Base-by-base conservation (phyloP, 2,797 vertebrate genomes). In the Bovichtus diacanthus region DNA sequence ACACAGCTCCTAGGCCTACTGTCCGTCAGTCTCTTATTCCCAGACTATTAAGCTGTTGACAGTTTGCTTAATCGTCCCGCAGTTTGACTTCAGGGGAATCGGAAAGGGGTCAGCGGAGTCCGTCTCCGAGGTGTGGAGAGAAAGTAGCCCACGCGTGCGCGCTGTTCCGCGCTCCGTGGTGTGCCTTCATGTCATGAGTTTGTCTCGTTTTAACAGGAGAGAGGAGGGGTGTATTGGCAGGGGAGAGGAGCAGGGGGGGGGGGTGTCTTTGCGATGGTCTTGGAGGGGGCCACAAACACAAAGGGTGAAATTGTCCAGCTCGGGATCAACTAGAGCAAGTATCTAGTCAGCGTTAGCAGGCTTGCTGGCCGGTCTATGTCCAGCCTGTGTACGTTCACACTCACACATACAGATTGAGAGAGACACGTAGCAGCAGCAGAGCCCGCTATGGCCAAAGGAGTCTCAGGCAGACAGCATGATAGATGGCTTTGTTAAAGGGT, bases 401-500 rank as follows among this genome's bases (percentile, higher is more conserved):
- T 61, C 82, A 54, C 69, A 75, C 77, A 80, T 21, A 38, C 25
- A 76, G 54, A 74, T 15, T 51, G 93, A 78, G 95, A 95, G 95
- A 93, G 95, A 95, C 95, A 94, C 91, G 93, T 93, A 95, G 58
- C 34, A 90, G 93, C 82, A 95, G 93, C 92, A 84, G 92, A 87
- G 81, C 78, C 80, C n/a, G 29, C 87, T 90, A 85, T 92, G 92
- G 92, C 93, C 90, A 91, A 90, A 93, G 92, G 88, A 92, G 88
- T 92, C 87, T 89, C 69, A 83, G 88, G 90, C 93, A 94, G 95
- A 95, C 94, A 95, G 93, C 87, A 93, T 95, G 95, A 96, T 95
- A 95, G 95, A 95, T 95, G 90, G 94, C 93, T 95, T 95, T 95
- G 95, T 95, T 94, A 96, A 94, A 94, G 93, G 94, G 95, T 99